Evolutionary conservation across 2,113 vertebrate genomes (phyloP).

Genomic region (Varanus komodoensis): DNA sequence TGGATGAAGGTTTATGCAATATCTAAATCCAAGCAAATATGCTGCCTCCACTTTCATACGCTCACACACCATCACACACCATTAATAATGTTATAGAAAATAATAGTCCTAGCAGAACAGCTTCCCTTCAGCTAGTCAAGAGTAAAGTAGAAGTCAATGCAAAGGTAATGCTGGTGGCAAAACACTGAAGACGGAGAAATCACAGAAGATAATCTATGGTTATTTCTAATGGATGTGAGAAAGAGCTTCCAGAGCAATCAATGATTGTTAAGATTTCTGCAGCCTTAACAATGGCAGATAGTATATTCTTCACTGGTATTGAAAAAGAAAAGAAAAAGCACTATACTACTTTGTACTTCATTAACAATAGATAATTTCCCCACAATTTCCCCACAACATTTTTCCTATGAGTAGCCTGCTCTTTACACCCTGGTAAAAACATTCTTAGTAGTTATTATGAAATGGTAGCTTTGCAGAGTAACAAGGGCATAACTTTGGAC

Average conservation of each 20-base stretch:
- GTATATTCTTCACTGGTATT: constrained; percentile 23
- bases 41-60: background rate
- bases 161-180: constrained; percentile 5
- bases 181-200: constrained; percentile 24
- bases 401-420: constrained; percentile 31
- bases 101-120: constrained; percentile 27
- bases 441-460: constrained; percentile 24
- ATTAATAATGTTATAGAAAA: constrained; percentile 30
- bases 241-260: constrained; percentile 31
- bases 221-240: constrained; percentile 31
- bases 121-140: constrained; percentile 12
- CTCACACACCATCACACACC: background rate
- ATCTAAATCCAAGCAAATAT: too few species aligned
- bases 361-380: constrained; percentile 25
- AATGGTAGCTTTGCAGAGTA: constrained; percentile 40
- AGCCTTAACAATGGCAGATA: background rate
- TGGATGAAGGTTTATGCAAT: background rate
- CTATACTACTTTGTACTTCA: background rate
- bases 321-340: constrained; percentile 41
- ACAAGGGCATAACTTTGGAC: constrained; percentile 51
- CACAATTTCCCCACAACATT: constrained; percentile 20
- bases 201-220: constrained; percentile 33
- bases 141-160: constrained; percentile 14
- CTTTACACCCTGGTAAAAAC: constrained; percentile 55
- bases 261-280: constrained; percentile 31